phyloP scores from a whole-genome alignment of 92 coral and sea anemone species.

The Montipora capitata region DNA sequence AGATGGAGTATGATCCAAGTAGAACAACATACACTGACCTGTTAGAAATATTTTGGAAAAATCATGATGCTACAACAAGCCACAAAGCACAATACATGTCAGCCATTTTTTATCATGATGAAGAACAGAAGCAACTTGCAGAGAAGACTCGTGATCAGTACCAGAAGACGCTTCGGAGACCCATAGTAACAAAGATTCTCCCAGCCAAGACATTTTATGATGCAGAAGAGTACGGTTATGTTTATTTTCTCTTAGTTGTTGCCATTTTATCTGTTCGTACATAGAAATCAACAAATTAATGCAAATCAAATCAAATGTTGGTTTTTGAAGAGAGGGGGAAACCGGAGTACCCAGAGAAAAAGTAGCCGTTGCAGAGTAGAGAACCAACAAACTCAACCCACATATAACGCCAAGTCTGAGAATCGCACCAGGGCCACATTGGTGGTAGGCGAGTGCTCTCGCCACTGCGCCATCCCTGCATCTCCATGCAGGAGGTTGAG shows the following conservation, averaged over 20 bases:
- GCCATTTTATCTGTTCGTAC: neutral
- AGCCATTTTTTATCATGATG: constrained; percentile 94
- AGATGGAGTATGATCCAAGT: constrained; percentile 90
- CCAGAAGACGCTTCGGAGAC: constrained; percentile 68
- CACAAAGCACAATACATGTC: constrained; percentile 96
- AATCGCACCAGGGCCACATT: too few relatives aligned
- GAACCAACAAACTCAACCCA: too few relatives aligned
- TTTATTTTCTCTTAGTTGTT: neutral
- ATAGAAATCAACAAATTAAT: too few relatives aligned
- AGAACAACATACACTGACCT: constrained; percentile 91
- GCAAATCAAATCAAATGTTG: too few relatives aligned
- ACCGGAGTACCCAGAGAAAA: too few relatives aligned
- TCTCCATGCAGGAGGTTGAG: too few relatives aligned
- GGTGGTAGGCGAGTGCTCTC: too few relatives aligned
- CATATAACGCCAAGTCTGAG: too few relatives aligned
- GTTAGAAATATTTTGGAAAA: constrained; percentile 88
- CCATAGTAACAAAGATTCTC: constrained; percentile 89
- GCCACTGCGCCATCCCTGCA: too few relatives aligned
- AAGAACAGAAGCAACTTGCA: constrained; percentile 89
- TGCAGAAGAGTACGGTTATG: constrained; percentile 92
- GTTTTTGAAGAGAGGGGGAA: too few relatives aligned
- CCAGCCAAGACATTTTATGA: constrained; percentile 94
- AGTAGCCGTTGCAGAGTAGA: too few relatives aligned
- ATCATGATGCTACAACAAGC: constrained; percentile 82
- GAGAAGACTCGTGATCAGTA: constrained; percentile 83